Base-by-base conservation (phyloP, 2,797 vertebrate genomes). In the Sparus aurata region DNA sequence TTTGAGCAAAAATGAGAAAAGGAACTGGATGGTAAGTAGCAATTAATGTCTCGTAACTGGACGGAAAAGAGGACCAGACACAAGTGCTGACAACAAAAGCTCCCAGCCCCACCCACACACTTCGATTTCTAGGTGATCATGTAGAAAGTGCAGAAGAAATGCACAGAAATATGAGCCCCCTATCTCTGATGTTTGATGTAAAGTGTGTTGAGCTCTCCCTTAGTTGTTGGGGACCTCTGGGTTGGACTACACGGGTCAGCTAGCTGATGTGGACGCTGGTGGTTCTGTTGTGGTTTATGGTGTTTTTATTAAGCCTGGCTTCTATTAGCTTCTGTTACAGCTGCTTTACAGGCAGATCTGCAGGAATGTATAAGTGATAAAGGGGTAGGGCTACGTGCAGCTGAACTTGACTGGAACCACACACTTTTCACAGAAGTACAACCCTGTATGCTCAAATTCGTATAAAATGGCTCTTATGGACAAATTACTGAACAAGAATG, bases 251-350 rank as follows among this genome's bases (percentile, higher is more conserved):
- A 47, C 16, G 6, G 73, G 50, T 45, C 60, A 58, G 45, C 17
- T 13, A 53, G 53, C 50, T 52, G 41, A 64, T 17, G 72, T 61
- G 53, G 53, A 49, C 23, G 57, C 64, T 8, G 46, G 47, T 8
- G 46, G 47, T 34, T 69, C 57, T 59, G 25, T 52, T 62, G 16
- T 61, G 59, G 64, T 58, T 67, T 63, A 62, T 4, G 13, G 53
- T 53, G 58, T 59, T 68, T 81, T 80, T 75, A 78, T 43, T 73
- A 46, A 80, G 10, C 30, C 77, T 80, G 80, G 27, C 15, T 63
- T 62, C 41, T 34, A 45, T 75, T 71, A 73, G 15, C 60, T 61
- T 55, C 69, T 55, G 22, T 41, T 30, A 17, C 22, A 70, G 43
- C 49, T 25, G 60, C 70, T 66, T 64, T 23, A 65, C 47, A 38